Evolutionary conservation across 2,113 vertebrate genomes (phyloP).

Genomic region (Zapus hudsonius): DNA sequence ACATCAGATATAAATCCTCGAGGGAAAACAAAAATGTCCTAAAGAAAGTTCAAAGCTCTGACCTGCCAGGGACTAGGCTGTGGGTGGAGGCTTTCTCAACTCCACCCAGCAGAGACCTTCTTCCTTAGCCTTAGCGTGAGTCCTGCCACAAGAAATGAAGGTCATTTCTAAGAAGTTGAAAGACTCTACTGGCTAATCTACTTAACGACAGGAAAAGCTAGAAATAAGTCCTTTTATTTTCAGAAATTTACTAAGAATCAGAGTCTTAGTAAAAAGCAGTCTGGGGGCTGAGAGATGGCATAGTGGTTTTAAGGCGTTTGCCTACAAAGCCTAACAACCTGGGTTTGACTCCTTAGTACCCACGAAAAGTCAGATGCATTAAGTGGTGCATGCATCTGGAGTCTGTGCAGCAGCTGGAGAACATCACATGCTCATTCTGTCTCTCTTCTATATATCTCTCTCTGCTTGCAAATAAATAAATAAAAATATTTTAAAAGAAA

Average conservation of each 20-base stretch:
- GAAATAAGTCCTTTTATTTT: neutral
- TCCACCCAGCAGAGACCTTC: neutral
- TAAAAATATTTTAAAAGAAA: no score
- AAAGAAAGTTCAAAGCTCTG: neutral
- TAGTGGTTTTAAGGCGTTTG: no score
- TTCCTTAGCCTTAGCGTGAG: neutral
- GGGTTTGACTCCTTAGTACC: no score
- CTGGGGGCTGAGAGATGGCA: no score
- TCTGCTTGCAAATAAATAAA: no score
- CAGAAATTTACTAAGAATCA: neutral
- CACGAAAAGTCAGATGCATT: no score
- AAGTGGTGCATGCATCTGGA: no score
- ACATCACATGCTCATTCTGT: no score
- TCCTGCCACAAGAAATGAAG: neutral
- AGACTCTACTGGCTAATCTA: neutral
- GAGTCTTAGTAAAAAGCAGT: neutral
- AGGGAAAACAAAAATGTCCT: neutral
- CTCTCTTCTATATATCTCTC: no score
- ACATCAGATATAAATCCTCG: conserved; percentile 8
- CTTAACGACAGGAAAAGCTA: neutral
- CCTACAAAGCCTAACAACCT: no score
- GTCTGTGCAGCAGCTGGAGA: no score
- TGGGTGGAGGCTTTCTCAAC: neutral
- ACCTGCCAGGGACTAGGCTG: neutral
- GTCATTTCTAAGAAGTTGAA: conserved; percentile 12